These are phyloP conservation scores for Amazona guildingii DNA, from an alignment of 2,113 vertebrate genomes.

Conservation along the genomic window DNA sequence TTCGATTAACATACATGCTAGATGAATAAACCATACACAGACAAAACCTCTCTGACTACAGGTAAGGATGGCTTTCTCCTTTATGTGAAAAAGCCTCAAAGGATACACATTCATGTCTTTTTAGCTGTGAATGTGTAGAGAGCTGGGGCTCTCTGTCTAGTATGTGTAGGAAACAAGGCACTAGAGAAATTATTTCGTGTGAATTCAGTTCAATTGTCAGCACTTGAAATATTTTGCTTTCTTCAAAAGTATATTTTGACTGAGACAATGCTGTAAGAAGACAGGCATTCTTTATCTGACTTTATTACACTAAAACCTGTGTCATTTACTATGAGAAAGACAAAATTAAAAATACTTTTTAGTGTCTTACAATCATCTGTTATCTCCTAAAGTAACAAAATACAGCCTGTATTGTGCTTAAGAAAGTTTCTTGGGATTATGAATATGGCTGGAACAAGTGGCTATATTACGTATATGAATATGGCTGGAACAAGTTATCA, in stretches of 20 bases:
- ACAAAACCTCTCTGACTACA: neutral
- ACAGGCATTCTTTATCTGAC: neutral
- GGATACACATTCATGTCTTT: neutral
- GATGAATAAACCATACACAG: neutral
- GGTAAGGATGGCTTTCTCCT: neutral
- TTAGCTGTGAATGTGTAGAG: neutral
- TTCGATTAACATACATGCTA: neutral
- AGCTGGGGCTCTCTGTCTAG: neutral
- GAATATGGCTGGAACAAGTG: neutral
- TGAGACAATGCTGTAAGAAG: neutral
- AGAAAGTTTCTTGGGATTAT: neutral
- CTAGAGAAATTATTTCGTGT: neutral
- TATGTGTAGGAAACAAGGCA: neutral
- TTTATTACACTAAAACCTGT: neutral
- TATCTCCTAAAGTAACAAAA: neutral
- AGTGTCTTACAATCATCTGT: neutral
- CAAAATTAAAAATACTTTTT: neutral
- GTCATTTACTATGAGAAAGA: neutral
- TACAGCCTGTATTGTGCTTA: neutral
- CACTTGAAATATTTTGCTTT: neutral
- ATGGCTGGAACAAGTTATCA: slow-evolving; percentile 9
- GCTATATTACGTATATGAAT: neutral
- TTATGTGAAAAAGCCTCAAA: neutral
- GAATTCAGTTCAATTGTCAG: neutral
- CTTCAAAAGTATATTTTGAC: neutral